Conservation (phyloP, 2,113 vertebrate species). For the Ptilonorhynchus violaceus region DNA sequence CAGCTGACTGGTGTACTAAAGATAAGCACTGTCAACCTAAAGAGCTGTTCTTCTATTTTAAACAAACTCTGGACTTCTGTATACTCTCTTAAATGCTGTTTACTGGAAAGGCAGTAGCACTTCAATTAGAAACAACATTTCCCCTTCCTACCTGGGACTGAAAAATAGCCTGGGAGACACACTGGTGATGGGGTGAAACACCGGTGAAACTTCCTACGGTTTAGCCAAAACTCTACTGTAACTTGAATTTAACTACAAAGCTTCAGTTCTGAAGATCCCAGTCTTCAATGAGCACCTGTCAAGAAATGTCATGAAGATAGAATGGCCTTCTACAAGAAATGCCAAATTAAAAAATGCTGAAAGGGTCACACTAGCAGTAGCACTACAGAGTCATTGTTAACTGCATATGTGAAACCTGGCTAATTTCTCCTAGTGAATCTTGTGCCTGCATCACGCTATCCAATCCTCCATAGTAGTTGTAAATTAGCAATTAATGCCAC, state of each 20-base stretch:
- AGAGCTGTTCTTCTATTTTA: neutral
- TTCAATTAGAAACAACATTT: neutral
- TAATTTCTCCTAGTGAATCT: neutral
- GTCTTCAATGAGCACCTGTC: neutral
- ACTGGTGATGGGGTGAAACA: neutral
- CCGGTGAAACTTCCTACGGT: neutral
- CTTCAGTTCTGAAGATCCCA: neutral
- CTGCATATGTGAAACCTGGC: neutral
- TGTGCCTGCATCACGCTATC: neutral
- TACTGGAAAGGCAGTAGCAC: neutral
- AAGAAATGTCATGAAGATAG: neutral
- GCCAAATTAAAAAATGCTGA: slow-evolving; percentile 30
- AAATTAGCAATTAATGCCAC: slow-evolving; percentile 55
- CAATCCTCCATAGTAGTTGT: neutral
- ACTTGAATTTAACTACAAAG: neutral
- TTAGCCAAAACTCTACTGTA: neutral
- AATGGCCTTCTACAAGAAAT: slow-evolving; percentile 11
- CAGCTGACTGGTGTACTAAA: neutral
- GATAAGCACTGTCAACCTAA: neutral
- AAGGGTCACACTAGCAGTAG: neutral
- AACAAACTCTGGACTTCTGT: neutral
- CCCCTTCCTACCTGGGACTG: neutral
- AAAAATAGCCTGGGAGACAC: neutral
- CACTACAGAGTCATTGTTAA: neutral
- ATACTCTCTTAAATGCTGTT: neutral